Base-by-base conservation (phyloP, 1,140 invertebrate genomes). In the Solenopsis fugax region DNA sequence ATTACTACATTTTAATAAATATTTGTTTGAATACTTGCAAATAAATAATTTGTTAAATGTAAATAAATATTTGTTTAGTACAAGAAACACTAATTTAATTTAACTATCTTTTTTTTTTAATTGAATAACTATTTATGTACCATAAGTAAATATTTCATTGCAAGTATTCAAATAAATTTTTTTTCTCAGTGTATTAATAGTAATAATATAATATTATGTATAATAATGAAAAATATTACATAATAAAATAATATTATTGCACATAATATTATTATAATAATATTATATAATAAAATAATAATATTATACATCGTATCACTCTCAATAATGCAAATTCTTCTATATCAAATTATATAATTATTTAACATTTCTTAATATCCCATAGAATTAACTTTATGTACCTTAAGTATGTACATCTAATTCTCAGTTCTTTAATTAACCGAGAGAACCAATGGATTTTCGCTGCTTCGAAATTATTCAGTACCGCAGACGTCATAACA, bases 401-500 rank as follows among this genome's bases (percentile, higher is more conserved):
- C 16, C 5, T 34, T 24, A 69, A n/a, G 9, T 65, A 29, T 34
- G 18, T 10, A 50, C 1, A 24, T 45, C 5, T 50, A 34, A 16
- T 54, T 54, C 13, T 18, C 78, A 18, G 4, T 9, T 7, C 29
- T 82, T 82, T 24, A 37, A 82, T 73, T 73, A 82, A 84, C 29
- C 80, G n/a, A 21, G 4, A 3, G 12, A 18, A 60, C 18, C 18
- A 60, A 71, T 29, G 50, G 64, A 56, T 34, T 88, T 87, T 67
- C 29, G 4, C 41, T 37, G 56, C 65, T 76, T 71, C 77, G 92
- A 89, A 93, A 93, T 93, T 92, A 93, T 93, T 93, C 92, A 91
- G 87, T 84, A 52, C 71, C 84, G 88, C 87, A 91, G 91, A 93
- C 88, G 92, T 95, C 93, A 94, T 95, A 95, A 95, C 93, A 92